Percentiles rank a stretch among this genome's conserved stretches.
Evolutionary conservation across 2,888 invertebrate genomes (phyloP).

Genomic region (Cataglyphis albicans): DNA sequence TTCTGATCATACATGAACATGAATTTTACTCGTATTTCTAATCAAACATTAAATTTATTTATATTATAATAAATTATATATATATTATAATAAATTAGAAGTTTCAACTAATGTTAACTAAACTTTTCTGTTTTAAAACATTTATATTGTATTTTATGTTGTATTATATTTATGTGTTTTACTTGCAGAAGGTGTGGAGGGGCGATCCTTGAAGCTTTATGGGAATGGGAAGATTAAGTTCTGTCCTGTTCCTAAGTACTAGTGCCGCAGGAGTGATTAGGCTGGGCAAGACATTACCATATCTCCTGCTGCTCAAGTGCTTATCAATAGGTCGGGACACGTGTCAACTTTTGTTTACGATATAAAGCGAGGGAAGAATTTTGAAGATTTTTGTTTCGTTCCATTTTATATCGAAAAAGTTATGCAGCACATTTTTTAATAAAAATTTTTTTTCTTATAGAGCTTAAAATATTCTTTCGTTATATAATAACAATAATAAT

Average conservation of each 20-base stretch:
- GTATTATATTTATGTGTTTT: not conserved
- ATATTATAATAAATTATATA: no score
- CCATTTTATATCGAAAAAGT: not conserved
- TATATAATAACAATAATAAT: not conserved
- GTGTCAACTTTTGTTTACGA: conserved; percentile 71
- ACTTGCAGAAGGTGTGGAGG: conserved; percentile 30
- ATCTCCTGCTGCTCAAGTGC: conserved; percentile 97
- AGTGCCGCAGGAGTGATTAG: conserved; percentile 95
- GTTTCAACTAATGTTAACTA: not conserved
- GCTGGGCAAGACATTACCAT: conserved; percentile 84
- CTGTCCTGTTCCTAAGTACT: conserved; percentile 96
- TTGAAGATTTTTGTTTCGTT: not conserved
- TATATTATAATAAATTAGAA: no score
- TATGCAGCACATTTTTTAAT: not conserved
- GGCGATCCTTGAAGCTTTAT: not conserved
- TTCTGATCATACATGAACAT: no score
- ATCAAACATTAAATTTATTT: not conserved
- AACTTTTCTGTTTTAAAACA: not conserved
- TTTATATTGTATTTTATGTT: conserved; percentile 22
- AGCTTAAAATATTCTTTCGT: not conserved
- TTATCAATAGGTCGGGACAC: conserved; percentile 91
- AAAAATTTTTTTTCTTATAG: not conserved
- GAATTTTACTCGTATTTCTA: no score
- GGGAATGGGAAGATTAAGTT: conserved; percentile 66
- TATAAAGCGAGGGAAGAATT: conserved; percentile 6